A percentile compares a stretch with the other conserved stretches of the same genome.
These are phyloP conservation scores for Xiphophorus birchmanni DNA, from an alignment of 2,797 vertebrate genomes.

Conservation along the genomic window DNA sequence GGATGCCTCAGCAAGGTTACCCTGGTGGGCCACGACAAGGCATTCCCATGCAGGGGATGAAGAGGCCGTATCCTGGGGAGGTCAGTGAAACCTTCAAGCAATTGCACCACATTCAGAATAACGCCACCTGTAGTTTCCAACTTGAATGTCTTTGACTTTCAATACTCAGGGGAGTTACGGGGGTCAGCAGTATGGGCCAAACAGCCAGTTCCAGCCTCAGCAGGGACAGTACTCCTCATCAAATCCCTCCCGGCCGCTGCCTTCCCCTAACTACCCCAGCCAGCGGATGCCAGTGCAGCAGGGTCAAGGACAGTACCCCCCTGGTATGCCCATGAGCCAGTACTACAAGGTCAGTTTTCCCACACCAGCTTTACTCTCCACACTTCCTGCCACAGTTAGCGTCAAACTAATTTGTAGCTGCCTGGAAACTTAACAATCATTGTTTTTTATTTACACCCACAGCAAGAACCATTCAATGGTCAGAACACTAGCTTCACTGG, in stretches of 20 bases:
- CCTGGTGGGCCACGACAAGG: slow-evolving; percentile 90
- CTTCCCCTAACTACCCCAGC: slow-evolving; percentile 93
- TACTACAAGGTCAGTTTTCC: slow-evolving; percentile 92
- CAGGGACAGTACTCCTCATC: slow-evolving; percentile 94
- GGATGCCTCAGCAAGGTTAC: slow-evolving; percentile 97
- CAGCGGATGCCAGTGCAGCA: slow-evolving; percentile 97
- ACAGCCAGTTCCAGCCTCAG: slow-evolving; percentile 96
- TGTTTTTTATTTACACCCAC: slow-evolving; percentile 40
- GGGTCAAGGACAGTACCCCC: slow-evolving; percentile 92
- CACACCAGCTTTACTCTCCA: not conserved
- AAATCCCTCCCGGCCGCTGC: slow-evolving; percentile 90
- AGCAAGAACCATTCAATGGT: slow-evolving; percentile 91
- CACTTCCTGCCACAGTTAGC: not conserved
- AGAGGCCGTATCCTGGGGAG: slow-evolving; percentile 97
- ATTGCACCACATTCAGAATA: not conserved
- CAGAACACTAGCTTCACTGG: slow-evolving; percentile 90
- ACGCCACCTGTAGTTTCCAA: not conserved
- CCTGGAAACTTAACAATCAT: not conserved
- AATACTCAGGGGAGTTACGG: slow-evolving; percentile 88
- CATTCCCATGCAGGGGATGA: slow-evolving; percentile 94
- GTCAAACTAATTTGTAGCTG: not conserved
- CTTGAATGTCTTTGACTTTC: not conserved
- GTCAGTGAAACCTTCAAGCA: slow-evolving; percentile 73
- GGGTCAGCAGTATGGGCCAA: slow-evolving; percentile 97
- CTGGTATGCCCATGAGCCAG: slow-evolving; percentile 93